These are phyloP conservation scores for Stegophylla sp. DNA, from an alignment of 2,888 invertebrate species.

Conservation along the genomic window DNA sequence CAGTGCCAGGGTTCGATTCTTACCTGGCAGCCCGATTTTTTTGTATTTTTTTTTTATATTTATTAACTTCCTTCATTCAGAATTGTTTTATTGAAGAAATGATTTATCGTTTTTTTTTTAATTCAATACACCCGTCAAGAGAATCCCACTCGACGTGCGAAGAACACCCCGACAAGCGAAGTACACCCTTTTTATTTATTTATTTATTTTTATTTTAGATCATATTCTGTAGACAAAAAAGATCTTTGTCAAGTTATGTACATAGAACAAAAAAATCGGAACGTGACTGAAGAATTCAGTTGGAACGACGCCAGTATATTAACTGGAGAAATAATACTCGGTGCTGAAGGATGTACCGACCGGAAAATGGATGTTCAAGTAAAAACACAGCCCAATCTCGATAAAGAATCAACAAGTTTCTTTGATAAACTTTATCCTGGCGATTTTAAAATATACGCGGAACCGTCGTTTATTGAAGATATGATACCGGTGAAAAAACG, in stretches of 20 bases:
- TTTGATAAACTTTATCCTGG: constrained; percentile 45
- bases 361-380: constrained; percentile 30
- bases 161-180: no score
- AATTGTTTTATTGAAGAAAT: no score
- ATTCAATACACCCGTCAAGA: no score
- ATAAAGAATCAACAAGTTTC: not conserved
- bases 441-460: constrained; percentile 26
- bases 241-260: constrained; percentile 11
- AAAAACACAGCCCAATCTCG: constrained; percentile 31
- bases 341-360: constrained; percentile 38
- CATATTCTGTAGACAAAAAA: no score
- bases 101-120: no score
- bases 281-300: constrained; percentile 24
- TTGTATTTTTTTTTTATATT: no score
- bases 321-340: constrained; percentile 33
- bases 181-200: no score
- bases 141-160: no score
- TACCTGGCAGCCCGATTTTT: no score
- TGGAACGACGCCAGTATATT: constrained; percentile 43
- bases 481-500: not conserved
- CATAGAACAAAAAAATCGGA: constrained; percentile 42
- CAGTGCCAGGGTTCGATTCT: no score
- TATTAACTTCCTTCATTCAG: no score
- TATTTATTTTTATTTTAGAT: no score
- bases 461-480: not conserved